phyloP scores from a whole-genome alignment of 2,113 vertebrate species.

The Heterocephalus glaber region DNA sequence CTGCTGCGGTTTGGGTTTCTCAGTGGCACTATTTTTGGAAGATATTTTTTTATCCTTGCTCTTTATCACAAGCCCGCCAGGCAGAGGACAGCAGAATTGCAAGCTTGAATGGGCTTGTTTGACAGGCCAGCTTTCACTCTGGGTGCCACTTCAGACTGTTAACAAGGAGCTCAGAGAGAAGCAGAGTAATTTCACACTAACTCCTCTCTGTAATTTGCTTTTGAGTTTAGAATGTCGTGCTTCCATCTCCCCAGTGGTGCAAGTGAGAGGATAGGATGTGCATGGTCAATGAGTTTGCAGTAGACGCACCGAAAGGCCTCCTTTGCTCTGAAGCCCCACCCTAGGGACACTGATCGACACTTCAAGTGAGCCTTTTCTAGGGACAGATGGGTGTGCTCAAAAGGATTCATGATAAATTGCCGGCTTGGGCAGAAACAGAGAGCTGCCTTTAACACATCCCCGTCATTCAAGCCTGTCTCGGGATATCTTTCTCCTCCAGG shows the following conservation, averaged over 20 bases:
- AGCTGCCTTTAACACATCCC: neutral
- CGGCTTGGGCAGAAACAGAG: neutral
- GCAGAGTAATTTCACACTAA: neutral
- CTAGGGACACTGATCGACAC: accelerated
- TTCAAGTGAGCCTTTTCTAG: neutral
- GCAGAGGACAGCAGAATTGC: slow-evolving; percentile 70
- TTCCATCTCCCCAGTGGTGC: neutral
- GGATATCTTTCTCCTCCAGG: neutral
- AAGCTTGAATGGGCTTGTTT: slow-evolving; percentile 83
- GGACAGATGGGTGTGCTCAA: neutral
- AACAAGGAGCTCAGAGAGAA: neutral
- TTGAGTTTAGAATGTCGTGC: neutral
- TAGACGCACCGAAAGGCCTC: neutral
- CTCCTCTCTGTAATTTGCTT: slow-evolving; percentile 46
- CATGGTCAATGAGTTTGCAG: neutral
- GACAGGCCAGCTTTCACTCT: slow-evolving; percentile 64
- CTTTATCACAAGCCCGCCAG: slow-evolving; percentile 79
- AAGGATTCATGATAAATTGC: neutral
- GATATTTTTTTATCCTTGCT: slow-evolving; percentile 70
- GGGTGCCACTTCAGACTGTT: neutral
- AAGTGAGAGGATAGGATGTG: neutral
- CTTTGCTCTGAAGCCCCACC: neutral
- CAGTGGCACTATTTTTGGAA: slow-evolving; percentile 70
- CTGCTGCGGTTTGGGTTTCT: slow-evolving; percentile 63
- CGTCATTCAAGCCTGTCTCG: neutral